Evolutionary conservation across 1,140 invertebrate species (phyloP).

Genomic region (Lethrus apterus): DNA sequence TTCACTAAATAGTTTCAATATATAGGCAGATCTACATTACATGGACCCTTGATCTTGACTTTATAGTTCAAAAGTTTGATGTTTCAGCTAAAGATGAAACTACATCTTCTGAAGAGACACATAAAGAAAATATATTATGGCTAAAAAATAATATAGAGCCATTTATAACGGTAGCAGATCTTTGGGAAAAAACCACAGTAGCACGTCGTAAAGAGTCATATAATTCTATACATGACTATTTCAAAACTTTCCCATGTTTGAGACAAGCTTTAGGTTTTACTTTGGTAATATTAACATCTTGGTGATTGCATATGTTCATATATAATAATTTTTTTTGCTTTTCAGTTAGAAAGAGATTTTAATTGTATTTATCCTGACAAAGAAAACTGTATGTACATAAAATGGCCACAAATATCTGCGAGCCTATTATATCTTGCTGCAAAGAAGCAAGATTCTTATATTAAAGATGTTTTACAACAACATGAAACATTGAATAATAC

Average conservation of each 20-base stretch:
- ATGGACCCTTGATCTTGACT: no score
- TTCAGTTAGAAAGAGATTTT: slow-evolving; percentile 2
- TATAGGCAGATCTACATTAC: no score
- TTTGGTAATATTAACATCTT: not conserved
- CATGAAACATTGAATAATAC: no score
- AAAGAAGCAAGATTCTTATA: no score
- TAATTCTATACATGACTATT: not conserved
- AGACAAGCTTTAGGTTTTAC: not conserved
- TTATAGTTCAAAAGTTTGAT: no score
- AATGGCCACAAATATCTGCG: no score
- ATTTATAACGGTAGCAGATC: not conserved
- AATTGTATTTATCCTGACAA: not conserved
- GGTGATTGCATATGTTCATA: not conserved
- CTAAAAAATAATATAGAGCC: not conserved
- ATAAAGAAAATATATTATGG: not conserved
- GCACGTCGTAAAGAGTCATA: not conserved
- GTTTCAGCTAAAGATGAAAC: no score
- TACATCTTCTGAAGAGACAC: no score
- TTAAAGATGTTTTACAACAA: no score
- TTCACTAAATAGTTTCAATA: no score
- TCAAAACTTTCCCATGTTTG: not conserved
- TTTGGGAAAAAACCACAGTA: not conserved
- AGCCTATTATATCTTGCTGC: no score
- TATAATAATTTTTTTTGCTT: not conserved
- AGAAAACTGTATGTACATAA: not conserved